Evolutionary conservation across 2,888 invertebrate species (phyloP).

Genomic region (Clistopyga incitator): DNA sequence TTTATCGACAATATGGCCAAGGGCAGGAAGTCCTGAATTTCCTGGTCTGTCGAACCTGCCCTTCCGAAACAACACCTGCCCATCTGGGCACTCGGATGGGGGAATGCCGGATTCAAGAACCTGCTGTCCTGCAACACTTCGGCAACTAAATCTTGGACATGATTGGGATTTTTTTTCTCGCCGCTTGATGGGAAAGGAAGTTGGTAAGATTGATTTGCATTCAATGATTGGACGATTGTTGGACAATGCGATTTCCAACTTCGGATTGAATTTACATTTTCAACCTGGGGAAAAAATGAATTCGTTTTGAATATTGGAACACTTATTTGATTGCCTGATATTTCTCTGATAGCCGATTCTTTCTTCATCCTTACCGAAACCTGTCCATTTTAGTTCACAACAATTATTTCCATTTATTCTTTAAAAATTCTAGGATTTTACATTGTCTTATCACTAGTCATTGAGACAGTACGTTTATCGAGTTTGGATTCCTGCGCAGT

Average conservation of each 20-base stretch:
- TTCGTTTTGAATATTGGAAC: not conserved
- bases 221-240: not conserved
- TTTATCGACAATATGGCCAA: constrained; percentile 19
- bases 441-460: no score
- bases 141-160: constrained; percentile 5
- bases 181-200: not conserved
- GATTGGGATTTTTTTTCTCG: not conserved
- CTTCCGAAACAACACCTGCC: constrained; percentile 48
- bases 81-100: not conserved
- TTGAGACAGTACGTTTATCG: no score
- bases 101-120: constrained; percentile 21
- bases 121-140: constrained; percentile 1
- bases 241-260: not conserved
- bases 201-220: not conserved
- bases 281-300: not conserved
- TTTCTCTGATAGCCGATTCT: no score
- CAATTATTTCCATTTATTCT: no score
- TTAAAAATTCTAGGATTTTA: no score
- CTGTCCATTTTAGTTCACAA: no score
- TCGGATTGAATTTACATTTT: no score
- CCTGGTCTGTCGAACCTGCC: constrained; percentile 54
- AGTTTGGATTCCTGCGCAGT: no score
- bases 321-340: no score
- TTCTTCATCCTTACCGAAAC: no score
- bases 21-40: constrained; percentile 61